Conservation (phyloP, 2,888 invertebrate genomes). For the Drosophila mulleri region DNA sequence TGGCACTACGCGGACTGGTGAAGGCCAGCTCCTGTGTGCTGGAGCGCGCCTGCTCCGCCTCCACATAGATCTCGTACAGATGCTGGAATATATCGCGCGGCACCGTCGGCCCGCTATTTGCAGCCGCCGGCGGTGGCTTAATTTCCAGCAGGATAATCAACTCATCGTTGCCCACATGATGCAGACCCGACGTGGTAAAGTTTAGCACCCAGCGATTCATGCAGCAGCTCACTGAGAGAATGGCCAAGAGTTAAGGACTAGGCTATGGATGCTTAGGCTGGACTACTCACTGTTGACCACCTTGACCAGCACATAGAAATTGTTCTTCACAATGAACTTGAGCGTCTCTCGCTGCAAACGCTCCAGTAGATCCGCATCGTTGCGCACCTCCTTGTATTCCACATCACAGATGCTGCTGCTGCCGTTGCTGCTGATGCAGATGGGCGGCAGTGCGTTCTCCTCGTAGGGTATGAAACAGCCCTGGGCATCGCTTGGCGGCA, state of each 20-base stretch:
- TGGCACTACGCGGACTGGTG: constrained; percentile 86
- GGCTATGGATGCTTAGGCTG: too few species aligned
- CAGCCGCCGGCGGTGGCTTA: constrained; percentile 86
- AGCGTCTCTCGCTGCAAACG: constrained; percentile 88
- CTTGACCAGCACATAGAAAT: constrained; percentile 90
- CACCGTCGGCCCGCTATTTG: constrained; percentile 33
- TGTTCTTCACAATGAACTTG: constrained; percentile 90
- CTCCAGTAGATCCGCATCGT: constrained; percentile 87
- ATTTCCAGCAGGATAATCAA: constrained; percentile 90
- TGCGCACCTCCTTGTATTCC: constrained; percentile 84
- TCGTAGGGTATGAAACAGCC: constrained; percentile 84
- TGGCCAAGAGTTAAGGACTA: neutral
- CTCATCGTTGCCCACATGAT: constrained; percentile 93
- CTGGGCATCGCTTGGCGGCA: constrained; percentile 77
- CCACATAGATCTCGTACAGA: constrained; percentile 89
- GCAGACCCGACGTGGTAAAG: constrained; percentile 91
- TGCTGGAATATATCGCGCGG: constrained; percentile 92
- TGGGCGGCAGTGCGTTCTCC: constrained; percentile 87
- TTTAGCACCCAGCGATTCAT: constrained; percentile 91
- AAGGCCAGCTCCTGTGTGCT: constrained; percentile 89
- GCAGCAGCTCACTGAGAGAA: constrained; percentile 90
- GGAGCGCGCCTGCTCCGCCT: constrained; percentile 88
- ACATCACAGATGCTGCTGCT: constrained; percentile 73
- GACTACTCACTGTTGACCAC: constrained; percentile 89
- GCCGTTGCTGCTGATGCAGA: constrained; percentile 76